A percentile compares a stretch with the other conserved stretches of the same genome.
These are phyloP conservation scores for Staurois parvus DNA, from an alignment of 2,797 vertebrate genomes.

Conservation along the genomic window DNA sequence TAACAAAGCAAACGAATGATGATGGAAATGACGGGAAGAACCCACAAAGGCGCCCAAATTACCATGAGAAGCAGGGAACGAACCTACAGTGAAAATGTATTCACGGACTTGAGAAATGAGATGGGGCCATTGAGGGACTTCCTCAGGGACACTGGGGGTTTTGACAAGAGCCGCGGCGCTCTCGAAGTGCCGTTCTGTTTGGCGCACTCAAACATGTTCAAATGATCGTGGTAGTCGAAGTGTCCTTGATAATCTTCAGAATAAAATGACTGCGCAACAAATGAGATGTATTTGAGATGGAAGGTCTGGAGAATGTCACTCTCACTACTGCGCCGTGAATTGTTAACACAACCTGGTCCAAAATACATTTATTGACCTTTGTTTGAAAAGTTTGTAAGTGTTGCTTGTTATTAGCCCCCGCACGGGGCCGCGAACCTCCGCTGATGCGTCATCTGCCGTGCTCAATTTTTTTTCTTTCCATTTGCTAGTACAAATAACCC, in stretches of 20 bases:
- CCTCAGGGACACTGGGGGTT: not conserved
- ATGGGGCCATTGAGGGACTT: not conserved
- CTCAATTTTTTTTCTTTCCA: not conserved
- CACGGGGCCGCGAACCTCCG: constrained; percentile 41
- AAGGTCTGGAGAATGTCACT: constrained; percentile 29
- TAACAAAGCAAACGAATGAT: no score
- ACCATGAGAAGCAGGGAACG: no score
- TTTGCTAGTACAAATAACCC: constrained; percentile 58
- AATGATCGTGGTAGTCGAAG: not conserved
- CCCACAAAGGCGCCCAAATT: no score
- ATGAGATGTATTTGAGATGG: not conserved
- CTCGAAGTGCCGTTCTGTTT: not conserved
- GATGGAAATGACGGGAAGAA: no score
- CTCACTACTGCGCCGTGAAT: not conserved
- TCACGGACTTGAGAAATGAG: not conserved
- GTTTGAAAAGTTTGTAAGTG: constrained; percentile 50
- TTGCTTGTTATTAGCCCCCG: constrained; percentile 39
- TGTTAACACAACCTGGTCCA: constrained; percentile 50
- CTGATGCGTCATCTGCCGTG: constrained; percentile 26
- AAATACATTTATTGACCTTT: constrained; percentile 51
- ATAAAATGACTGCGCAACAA: constrained; percentile 22
- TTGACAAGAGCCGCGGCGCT: constrained; percentile 14
- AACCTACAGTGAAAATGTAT: no score
- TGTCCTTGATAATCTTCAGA: constrained; percentile 5
- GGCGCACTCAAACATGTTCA: not conserved